Conservation (phyloP, 1,140 invertebrate genomes). For the Wiebesia pumilae region DNA sequence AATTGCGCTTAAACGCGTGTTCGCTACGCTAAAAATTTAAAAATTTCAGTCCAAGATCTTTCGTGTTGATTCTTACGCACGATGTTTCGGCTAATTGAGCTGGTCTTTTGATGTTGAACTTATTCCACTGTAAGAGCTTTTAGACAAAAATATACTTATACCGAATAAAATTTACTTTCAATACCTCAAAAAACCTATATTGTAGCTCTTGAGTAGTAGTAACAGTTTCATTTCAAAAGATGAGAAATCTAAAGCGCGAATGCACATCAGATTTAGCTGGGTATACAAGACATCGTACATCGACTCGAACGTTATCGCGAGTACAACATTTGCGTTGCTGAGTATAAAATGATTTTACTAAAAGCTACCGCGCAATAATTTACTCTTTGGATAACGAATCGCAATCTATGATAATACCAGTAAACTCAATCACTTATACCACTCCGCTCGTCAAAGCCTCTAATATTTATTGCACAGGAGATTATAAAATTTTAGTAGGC, state of each 20-base stretch:
- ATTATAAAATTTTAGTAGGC: not conserved
- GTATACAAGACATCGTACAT: not conserved
- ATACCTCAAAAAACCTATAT: not conserved
- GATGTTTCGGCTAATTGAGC: not conserved
- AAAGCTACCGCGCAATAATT: not conserved
- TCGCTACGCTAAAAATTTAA: no score
- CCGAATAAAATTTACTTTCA: constrained; percentile 31
- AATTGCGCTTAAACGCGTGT: no score
- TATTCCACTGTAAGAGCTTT: constrained; percentile 11
- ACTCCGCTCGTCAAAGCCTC: not conserved
- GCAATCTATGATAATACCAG: not conserved
- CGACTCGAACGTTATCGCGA: not conserved
- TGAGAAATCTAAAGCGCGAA: not conserved
- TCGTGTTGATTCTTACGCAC: not conserved
- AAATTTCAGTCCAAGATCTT: not conserved
- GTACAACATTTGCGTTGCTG: not conserved
- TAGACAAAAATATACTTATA: not conserved
- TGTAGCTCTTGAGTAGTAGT: not conserved
- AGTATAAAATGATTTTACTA: not conserved
- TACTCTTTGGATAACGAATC: not conserved
- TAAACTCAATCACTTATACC: not conserved
- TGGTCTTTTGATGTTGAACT: not conserved
- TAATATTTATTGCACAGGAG: not conserved
- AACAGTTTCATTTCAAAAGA: constrained; percentile 27
- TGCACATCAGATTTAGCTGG: not conserved